phyloP scores from a whole-genome alignment of 1,140 invertebrate species.

The Kradibia gibbosae region DNA sequence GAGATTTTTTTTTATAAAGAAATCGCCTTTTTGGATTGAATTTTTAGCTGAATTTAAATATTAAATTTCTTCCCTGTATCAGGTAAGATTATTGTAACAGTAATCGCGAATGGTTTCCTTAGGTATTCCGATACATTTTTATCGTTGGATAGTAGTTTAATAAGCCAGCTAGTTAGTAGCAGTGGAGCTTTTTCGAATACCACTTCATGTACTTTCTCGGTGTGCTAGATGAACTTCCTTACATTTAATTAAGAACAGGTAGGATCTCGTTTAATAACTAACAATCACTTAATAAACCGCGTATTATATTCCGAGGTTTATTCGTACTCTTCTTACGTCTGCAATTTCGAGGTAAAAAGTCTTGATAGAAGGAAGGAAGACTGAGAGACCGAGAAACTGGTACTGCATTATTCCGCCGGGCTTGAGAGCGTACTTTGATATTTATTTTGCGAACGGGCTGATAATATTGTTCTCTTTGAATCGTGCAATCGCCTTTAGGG shows the following conservation, averaged over 20 bases:
- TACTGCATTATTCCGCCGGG: no score
- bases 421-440: no score
- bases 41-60: neutral
- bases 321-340: neutral
- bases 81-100: neutral
- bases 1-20: neutral
- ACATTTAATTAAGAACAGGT: slow-evolving; percentile 1
- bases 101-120: neutral
- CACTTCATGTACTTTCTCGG: neutral
- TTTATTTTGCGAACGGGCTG: no score
- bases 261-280: neutral
- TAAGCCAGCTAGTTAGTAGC: neutral
- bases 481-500: no score
- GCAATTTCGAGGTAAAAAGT: neutral
- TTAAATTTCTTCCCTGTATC: neutral
- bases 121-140: neutral
- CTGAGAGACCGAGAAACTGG: neutral
- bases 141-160: neutral
- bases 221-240: neutral
- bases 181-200: neutral
- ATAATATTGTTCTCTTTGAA: no score
- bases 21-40: neutral
- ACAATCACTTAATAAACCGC: slow-evolving; percentile 1
- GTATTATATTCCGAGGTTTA: neutral
- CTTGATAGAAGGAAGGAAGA: neutral